Evolutionary conservation across 23 tunicate species (phyloP).

Genomic region (Aplidium turbinatum): DNA sequence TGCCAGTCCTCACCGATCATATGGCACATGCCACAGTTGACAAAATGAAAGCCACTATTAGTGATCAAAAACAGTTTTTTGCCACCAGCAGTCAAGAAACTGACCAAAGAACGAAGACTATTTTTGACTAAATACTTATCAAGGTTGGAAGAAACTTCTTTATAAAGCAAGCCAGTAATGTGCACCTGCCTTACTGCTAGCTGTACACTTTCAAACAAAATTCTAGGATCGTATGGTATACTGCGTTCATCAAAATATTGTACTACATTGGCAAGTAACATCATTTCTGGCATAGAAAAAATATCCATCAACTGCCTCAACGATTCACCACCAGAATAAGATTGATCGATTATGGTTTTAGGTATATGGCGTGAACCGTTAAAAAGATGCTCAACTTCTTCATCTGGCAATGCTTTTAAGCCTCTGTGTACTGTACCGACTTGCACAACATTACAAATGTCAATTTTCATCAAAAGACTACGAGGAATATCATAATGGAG

Average conservation of each 20-base stretch:
- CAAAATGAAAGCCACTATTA: slow-evolving; percentile 79
- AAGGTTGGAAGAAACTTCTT: slow-evolving; percentile 59
- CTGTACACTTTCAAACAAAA: slow-evolving; percentile 76
- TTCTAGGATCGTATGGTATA: slow-evolving; percentile 74
- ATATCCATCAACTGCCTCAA: slow-evolving; percentile 83
- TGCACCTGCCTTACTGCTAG: slow-evolving; percentile 70
- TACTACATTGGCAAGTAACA: slow-evolving; percentile 87
- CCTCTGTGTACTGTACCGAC: slow-evolving; percentile 75
- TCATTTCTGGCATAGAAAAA: slow-evolving; percentile 94
- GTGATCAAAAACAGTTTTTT: slow-evolving; percentile 88
- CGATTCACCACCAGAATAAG: slow-evolving; percentile 63
- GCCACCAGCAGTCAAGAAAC: slow-evolving; percentile 23
- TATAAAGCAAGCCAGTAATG: slow-evolving; percentile 46
- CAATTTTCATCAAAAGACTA: slow-evolving; percentile 94
- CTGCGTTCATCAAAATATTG: slow-evolving; percentile 47
- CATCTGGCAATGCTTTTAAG: slow-evolving; percentile 40
- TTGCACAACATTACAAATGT: slow-evolving; percentile 78
- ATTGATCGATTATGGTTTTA: slow-evolving; percentile 71
- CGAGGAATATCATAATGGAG: slow-evolving; percentile 85
- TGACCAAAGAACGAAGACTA: slow-evolving; percentile 45
- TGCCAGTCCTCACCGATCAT: slow-evolving; percentile 79
- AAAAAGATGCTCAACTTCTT: slow-evolving; percentile 39
- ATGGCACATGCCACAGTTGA: slow-evolving; percentile 79
- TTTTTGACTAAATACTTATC: slow-evolving; percentile 66
- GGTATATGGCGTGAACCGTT: slow-evolving; percentile 76